A percentile compares a stretch with the other conserved stretches of the same genome.
phyloP scores from a whole-genome alignment of 1,140 invertebrate species.

The Musca vetustissima region DNA sequence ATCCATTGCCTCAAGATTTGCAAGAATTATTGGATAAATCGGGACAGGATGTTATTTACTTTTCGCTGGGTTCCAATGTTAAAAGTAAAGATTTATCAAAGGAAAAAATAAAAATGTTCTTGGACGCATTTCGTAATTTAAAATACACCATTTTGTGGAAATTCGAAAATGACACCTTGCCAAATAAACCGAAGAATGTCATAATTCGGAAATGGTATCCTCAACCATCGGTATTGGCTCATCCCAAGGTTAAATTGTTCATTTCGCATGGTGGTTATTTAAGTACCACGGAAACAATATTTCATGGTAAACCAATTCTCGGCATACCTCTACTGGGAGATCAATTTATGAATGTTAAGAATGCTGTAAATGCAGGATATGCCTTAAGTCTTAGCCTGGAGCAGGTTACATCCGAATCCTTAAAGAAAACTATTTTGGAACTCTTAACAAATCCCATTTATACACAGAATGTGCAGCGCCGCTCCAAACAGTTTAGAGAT shows the following conservation, averaged over 20 bases:
- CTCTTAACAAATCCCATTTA: constrained; percentile 36
- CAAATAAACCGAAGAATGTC: constrained; percentile 64
- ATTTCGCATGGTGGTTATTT: constrained; percentile 73
- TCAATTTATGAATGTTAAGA: constrained; percentile 62
- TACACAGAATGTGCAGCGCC: constrained; percentile 30
- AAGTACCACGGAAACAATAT: constrained; percentile 71
- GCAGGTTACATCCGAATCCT: constrained; percentile 43
- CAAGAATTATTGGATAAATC: constrained; percentile 61
- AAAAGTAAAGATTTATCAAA: constrained; percentile 59
- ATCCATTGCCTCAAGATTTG: constrained; percentile 51
- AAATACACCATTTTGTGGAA: constrained; percentile 63
- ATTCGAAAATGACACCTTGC: constrained; percentile 59
- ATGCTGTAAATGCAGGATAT: constrained; percentile 57
- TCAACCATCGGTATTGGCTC: constrained; percentile 70
- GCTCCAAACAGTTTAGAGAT: constrained; percentile 57
- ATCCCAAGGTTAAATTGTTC: constrained; percentile 69
- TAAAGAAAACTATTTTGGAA: constrained; percentile 25
- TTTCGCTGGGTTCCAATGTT: constrained; percentile 69
- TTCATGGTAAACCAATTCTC: constrained; percentile 70
- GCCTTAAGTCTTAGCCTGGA: constrained; percentile 46
- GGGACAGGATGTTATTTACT: constrained; percentile 66
- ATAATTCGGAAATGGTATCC: constrained; percentile 68
- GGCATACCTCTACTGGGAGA: constrained; percentile 71
- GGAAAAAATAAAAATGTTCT: constrained; percentile 56
- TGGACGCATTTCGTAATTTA: constrained; percentile 58